Conservation (phyloP, 37 sponge, comb jelly and placozoan species). For the Halisarca cf. caerulea region DNA sequence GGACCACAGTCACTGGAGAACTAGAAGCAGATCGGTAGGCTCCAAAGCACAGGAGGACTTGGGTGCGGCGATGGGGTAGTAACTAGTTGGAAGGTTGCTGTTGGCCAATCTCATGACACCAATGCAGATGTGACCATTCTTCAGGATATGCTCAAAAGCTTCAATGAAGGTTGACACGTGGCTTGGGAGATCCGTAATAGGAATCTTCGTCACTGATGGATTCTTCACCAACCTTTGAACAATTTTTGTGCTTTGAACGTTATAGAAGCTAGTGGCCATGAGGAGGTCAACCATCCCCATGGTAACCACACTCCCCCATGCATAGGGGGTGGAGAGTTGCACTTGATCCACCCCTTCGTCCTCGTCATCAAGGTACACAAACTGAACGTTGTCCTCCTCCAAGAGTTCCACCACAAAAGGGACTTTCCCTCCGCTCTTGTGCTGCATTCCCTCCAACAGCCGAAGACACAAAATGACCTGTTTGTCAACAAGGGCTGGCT, state of each 20-base stretch:
- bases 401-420: constrained; percentile 59
- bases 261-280: neutral
- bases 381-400: constrained; percentile 69
- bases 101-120: neutral
- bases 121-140: neutral
- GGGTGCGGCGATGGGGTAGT: constrained; percentile 9
- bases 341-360: constrained; percentile 45
- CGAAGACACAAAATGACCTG: constrained; percentile 69
- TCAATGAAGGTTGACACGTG: neutral
- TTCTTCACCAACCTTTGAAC: neutral
- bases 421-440: constrained; percentile 1
- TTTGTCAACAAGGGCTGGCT: constrained; percentile 64
- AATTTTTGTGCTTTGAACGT: neutral
- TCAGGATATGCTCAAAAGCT: neutral
- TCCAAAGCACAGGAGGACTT: neutral
- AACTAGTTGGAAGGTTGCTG: neutral
- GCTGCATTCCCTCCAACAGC: constrained; percentile 32
- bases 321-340: neutral
- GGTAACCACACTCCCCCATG: neutral
- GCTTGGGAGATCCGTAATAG: neutral
- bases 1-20: too few relatives aligned
- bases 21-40: too few relatives aligned
- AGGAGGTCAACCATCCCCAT: constrained; percentile 3
- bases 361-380: constrained; percentile 72
- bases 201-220: neutral